These are phyloP conservation scores for Bellardia pandia DNA, from an alignment of 2,888 invertebrate genomes.

Conservation along the genomic window DNA sequence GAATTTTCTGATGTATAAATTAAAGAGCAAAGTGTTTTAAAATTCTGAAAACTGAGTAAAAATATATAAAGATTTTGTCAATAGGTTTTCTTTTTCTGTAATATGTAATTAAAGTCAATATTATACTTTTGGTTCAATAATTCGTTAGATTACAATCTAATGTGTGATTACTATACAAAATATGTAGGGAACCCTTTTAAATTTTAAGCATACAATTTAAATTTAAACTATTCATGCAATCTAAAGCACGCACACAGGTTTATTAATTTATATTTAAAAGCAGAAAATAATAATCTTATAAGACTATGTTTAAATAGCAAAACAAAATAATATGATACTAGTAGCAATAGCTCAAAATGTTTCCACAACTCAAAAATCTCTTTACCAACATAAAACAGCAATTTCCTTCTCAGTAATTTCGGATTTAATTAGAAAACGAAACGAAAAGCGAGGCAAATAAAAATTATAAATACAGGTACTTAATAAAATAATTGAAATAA, in stretches of 20 bases:
- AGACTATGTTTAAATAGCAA: neutral
- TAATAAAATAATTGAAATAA: slow-evolving; percentile 38
- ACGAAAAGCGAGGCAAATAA: neutral
- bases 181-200: neutral
- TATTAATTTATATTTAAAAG: neutral
- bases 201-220: neutral
- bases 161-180: neutral
- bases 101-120: no score
- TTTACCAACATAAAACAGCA: neutral
- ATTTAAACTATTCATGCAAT: slow-evolving; percentile 27
- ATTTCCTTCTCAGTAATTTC: slow-evolving; percentile 17
- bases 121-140: no score
- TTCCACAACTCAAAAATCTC: no score
- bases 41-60: no score
- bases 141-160: no score
- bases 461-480: slow-evolving; percentile 3
- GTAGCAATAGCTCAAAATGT: neutral
- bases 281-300: neutral
- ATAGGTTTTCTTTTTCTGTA: no score
- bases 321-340: neutral
- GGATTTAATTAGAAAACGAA: slow-evolving; percentile 8
- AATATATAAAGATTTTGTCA: no score
- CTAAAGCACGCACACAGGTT: slow-evolving; percentile 5
- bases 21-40: no score
- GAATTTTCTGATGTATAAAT: no score